These are phyloP conservation scores for Trididemnum clinides DNA, from an alignment of 23 tunicate species.

Conservation along the genomic window DNA sequence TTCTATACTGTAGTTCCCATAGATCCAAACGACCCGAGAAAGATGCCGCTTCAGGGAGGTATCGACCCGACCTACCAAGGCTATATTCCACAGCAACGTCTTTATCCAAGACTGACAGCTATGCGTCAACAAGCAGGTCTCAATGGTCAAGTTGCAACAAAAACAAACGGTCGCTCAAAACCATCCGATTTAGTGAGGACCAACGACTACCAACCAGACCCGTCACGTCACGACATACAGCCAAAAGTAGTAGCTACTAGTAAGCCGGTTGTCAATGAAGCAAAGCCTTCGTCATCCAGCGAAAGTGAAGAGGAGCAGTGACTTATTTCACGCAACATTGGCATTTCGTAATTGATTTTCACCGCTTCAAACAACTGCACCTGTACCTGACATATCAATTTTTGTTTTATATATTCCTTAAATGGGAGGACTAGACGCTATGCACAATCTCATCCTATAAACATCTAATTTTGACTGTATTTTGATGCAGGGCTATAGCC, in stretches of 20 bases:
- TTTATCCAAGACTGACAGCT: slow-evolving; percentile 51
- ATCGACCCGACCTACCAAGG: background rate
- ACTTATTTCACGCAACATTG: too few species aligned
- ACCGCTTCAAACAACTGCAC: too few species aligned
- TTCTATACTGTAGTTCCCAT: slow-evolving; percentile 61
- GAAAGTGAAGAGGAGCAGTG: slow-evolving; percentile 18
- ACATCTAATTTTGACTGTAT: too few species aligned
- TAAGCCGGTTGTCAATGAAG: background rate
- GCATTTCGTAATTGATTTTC: too few species aligned
- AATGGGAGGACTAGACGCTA: too few species aligned
- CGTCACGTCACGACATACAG: background rate
- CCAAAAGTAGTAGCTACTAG: background rate
- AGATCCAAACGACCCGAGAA: slow-evolving; percentile 33
- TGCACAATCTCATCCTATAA: too few species aligned
- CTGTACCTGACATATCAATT: too few species aligned
- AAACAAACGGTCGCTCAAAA: background rate
- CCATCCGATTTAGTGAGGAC: background rate
- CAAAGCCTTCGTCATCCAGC: background rate
- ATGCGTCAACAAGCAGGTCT: slow-evolving; percentile 41
- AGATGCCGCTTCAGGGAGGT: slow-evolving; percentile 53
- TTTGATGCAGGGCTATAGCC: too few species aligned
- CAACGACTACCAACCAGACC: slow-evolving; percentile 42
- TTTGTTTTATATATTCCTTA: too few species aligned
- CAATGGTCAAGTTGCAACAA: slow-evolving; percentile 15
- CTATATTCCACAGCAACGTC: slow-evolving; percentile 29